These are phyloP conservation scores for Drosophila punjabiensis DNA, from an alignment of 1,140 invertebrate species.

Conservation along the genomic window DNA sequence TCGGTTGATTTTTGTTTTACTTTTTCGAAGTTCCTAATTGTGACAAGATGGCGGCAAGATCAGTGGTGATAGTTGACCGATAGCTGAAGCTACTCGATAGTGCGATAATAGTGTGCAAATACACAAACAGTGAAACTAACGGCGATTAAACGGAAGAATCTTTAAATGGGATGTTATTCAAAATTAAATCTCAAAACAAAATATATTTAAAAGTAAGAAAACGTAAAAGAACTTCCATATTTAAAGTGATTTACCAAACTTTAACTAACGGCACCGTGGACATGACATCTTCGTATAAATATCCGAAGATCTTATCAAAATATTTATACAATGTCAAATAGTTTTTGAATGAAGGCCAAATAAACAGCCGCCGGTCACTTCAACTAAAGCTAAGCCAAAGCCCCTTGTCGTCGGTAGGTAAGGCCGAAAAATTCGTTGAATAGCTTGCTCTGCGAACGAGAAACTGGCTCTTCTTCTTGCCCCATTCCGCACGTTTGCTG, in stretches of 20 bases:
- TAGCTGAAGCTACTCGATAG: neutral
- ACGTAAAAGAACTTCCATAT: too few species aligned
- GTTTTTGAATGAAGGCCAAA: slow-evolving; percentile 59
- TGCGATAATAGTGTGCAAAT: neutral
- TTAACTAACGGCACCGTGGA: slow-evolving; percentile 25
- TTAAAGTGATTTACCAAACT: neutral
- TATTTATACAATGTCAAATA: slow-evolving; percentile 71
- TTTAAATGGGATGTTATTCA: too few species aligned
- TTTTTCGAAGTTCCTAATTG: neutral
- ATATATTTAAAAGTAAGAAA: neutral
- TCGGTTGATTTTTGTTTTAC: neutral
- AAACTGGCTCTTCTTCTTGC: slow-evolving; percentile 29
- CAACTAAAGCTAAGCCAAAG: slow-evolving; percentile 21
- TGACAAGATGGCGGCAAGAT: neutral
- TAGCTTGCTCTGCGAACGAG: slow-evolving; percentile 22
- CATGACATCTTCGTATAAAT: slow-evolving; percentile 5
- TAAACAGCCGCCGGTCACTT: slow-evolving; percentile 34
- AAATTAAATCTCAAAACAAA: too few species aligned
- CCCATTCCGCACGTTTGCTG: slow-evolving; percentile 4
- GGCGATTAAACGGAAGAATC: neutral
- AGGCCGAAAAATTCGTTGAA: slow-evolving; percentile 53
- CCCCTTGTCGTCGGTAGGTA: slow-evolving; percentile 17
- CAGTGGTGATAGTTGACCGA: slow-evolving; percentile 1
- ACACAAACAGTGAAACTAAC: neutral
- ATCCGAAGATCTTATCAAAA: slow-evolving; percentile 59